Evolutionary conservation across 2,888 invertebrate species (phyloP).

Genomic region (Branchipolynoe longqiensis): DNA sequence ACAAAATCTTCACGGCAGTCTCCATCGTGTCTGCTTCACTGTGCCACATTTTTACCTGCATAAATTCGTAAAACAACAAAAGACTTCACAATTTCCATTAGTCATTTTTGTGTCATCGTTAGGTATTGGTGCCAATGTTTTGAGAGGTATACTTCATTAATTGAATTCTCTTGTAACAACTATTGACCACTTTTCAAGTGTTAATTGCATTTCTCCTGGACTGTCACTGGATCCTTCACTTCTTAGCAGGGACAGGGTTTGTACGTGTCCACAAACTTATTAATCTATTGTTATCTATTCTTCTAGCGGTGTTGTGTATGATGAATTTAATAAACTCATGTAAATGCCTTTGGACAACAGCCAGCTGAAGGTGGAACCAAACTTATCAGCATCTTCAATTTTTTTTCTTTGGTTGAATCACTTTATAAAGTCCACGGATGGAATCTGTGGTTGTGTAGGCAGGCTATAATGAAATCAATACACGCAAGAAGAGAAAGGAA

Average conservation of each 20-base stretch:
- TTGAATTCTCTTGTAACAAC: not conserved
- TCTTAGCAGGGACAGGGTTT: slow-evolving; percentile 26
- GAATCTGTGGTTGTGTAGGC: too few relatives aligned
- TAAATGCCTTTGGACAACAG: slow-evolving; percentile 3
- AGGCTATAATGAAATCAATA: too few relatives aligned
- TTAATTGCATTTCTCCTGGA: not conserved
- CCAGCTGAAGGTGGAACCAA: not conserved
- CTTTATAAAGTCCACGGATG: too few relatives aligned
- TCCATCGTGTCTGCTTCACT: slow-evolving; percentile 17
- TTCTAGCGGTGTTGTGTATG: slow-evolving; percentile 3
- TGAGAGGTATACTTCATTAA: not conserved
- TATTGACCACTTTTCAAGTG: not conserved
- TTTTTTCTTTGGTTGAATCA: not conserved
- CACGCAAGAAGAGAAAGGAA: too few relatives aligned
- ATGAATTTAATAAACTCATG: not conserved
- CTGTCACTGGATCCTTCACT: slow-evolving; percentile 9
- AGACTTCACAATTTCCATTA: slow-evolving; percentile 41
- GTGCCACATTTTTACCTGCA: slow-evolving; percentile 39
- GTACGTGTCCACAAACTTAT: slow-evolving; percentile 38
- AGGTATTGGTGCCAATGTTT: slow-evolving; percentile 39
- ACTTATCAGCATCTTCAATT: not conserved
- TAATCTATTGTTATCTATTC: slow-evolving; percentile 33
- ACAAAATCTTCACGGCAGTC: slow-evolving; percentile 23
- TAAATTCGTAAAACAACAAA: slow-evolving; percentile 46
- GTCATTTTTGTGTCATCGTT: slow-evolving; percentile 47